phyloP scores from a whole-genome alignment of 2,888 invertebrate genomes.

The Thyatira batis region DNA sequence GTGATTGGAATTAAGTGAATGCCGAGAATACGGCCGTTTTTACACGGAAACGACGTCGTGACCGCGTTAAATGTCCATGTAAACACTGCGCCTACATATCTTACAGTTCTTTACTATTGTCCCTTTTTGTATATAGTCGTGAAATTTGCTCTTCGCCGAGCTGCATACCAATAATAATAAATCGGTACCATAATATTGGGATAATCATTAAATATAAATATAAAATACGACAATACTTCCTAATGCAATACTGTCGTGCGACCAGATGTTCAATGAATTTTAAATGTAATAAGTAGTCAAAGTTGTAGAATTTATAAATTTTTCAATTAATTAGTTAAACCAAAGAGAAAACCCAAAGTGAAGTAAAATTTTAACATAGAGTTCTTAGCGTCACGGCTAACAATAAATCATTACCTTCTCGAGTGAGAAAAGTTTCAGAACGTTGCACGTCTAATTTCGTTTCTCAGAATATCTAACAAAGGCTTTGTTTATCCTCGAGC shows the following conservation, averaged over 20 bases:
- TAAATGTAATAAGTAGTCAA: too few species aligned
- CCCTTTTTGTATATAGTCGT: constrained; percentile 1
- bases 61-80: constrained; percentile 48
- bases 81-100: constrained; percentile 30
- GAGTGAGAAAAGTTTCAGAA: too few species aligned
- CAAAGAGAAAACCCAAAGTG: too few species aligned
- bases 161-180: constrained; percentile 5
- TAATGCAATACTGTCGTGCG: too few species aligned
- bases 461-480: background rate
- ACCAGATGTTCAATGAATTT: too few species aligned
- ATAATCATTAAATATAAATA: background rate
- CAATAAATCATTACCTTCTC: too few species aligned
- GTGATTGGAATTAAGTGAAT: constrained; percentile 62
- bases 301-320: too few species aligned
- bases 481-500: background rate
- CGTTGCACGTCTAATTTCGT: too few species aligned
- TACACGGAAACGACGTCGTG: constrained; percentile 49
- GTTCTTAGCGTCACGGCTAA: background rate
- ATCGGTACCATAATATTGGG: background rate
- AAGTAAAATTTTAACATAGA: too few species aligned
- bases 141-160: constrained; percentile 2
- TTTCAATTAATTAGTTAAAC: too few species aligned
- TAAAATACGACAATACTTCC: too few species aligned
- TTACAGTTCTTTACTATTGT: constrained; percentile 20
- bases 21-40: constrained; percentile 45